These are phyloP conservation scores for Cephus runcator DNA, from an alignment of 2,888 invertebrate genomes.

Conservation along the genomic window DNA sequence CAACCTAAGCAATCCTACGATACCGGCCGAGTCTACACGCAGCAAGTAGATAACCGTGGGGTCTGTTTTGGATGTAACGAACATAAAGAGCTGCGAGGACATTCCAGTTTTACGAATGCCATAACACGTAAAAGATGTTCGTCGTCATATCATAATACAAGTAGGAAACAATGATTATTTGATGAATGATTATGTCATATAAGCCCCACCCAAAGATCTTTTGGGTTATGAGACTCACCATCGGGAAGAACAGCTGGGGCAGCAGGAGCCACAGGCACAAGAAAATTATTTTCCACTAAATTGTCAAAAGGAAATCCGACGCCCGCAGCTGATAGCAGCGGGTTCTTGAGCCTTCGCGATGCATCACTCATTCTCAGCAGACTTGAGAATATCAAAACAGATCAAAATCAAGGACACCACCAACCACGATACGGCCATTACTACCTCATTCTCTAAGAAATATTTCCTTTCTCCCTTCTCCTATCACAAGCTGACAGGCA, in stretches of 20 bases:
- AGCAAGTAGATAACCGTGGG: neutral
- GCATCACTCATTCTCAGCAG: slow-evolving; percentile 61
- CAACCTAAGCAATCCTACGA: neutral
- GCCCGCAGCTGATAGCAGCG: slow-evolving; percentile 78
- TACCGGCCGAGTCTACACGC: neutral
- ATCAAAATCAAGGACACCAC: slow-evolving; percentile 18
- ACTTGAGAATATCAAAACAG: slow-evolving; percentile 1
- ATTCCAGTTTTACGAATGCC: neutral
- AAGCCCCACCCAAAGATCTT: slow-evolving; percentile 39
- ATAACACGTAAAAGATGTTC: neutral
- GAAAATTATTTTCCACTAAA: slow-evolving; percentile 76
- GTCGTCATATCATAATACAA: neutral
- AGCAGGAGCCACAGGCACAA: slow-evolving; percentile 73
- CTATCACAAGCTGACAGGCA: neutral
- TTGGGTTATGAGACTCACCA: slow-evolving; percentile 48
- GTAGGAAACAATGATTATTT: neutral
- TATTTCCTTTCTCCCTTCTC: neutral
- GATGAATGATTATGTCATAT: neutral
- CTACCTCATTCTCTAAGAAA: neutral
- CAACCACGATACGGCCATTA: slow-evolving; percentile 29
- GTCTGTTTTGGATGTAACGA: neutral
- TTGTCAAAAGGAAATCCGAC: slow-evolving; percentile 79
- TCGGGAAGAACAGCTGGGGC: slow-evolving; percentile 55
- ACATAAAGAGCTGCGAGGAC: neutral
- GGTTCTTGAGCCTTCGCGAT: slow-evolving; percentile 71